Conservation (phyloP, 2,113 vertebrate species). For the Paramisgurnus dabryanus region DNA sequence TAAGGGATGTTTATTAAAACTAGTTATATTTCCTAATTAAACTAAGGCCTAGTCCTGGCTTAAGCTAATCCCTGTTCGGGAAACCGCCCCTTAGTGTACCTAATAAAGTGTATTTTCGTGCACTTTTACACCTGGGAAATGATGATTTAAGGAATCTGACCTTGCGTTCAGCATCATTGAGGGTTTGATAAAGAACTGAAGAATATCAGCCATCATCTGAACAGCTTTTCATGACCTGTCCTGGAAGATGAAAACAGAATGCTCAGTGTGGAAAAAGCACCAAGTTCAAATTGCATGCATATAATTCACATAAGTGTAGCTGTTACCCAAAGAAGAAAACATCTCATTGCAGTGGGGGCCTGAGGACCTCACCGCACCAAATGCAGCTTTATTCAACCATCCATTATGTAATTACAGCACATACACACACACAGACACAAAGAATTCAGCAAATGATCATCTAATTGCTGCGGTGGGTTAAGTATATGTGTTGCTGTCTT, state of each 20-base stretch:
- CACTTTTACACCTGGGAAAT: too few species aligned
- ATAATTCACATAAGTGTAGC: not conserved
- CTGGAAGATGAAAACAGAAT: too few species aligned
- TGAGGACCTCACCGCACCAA: not conserved
- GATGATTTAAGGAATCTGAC: too few species aligned
- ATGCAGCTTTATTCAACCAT: slow-evolving; percentile 17
- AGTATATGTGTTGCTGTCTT: slow-evolving; percentile 53
- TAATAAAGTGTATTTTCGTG: too few species aligned
- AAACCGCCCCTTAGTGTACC: too few species aligned
- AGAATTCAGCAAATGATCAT: slow-evolving; percentile 49
- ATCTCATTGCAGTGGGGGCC: slow-evolving; percentile 1
- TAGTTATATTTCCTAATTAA: too few species aligned
- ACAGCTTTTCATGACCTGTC: not conserved
- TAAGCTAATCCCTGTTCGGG: too few species aligned
- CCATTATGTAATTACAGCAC: slow-evolving; percentile 26
- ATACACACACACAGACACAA: slow-evolving; percentile 41
- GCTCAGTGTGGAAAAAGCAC: not conserved
- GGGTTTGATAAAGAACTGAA: not conserved
- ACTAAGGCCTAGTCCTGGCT: too few species aligned
- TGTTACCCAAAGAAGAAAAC: slow-evolving; percentile 5
- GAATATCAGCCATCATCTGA: not conserved
- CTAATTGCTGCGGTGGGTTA: slow-evolving; percentile 59
- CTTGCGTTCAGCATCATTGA: too few species aligned
- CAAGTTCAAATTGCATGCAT: not conserved
- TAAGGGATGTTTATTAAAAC: too few species aligned